Conservation (phyloP, 1,140 invertebrate species). For the Scaptomyza pallida region DNA sequence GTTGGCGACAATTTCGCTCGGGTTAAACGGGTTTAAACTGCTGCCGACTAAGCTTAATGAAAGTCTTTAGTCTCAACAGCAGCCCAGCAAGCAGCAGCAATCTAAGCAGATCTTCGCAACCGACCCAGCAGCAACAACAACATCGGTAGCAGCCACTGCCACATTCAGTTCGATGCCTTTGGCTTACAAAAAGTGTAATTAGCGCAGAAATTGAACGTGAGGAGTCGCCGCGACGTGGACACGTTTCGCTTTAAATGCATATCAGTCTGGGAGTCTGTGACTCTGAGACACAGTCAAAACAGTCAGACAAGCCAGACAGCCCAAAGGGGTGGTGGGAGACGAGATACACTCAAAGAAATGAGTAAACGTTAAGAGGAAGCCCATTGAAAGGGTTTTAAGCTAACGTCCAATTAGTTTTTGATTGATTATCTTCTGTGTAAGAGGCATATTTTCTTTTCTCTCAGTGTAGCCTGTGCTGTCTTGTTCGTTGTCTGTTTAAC, state of each 20-base stretch:
- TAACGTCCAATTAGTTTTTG: no score
- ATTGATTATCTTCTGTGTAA: not conserved
- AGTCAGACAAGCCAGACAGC: not conserved
- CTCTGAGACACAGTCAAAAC: slow-evolving; percentile 4
- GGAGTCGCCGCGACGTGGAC: slow-evolving; percentile 52
- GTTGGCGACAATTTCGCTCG: slow-evolving; percentile 68
- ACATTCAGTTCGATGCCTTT: slow-evolving; percentile 34
- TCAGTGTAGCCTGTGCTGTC: slow-evolving; percentile 3
- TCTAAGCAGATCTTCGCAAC: slow-evolving; percentile 42
- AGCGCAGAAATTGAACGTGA: slow-evolving; percentile 76
- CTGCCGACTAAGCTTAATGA: slow-evolving; percentile 73
- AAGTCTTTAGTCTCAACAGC: slow-evolving; percentile 70
- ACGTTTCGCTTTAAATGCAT: slow-evolving; percentile 81
- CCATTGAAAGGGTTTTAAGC: no score
- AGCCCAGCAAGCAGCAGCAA: slow-evolving; percentile 52
- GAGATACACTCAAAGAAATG: not conserved
- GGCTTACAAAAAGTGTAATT: slow-evolving; percentile 80
- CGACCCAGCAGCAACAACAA: not conserved
- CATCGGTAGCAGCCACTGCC: not conserved
- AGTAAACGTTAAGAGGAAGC: no score
- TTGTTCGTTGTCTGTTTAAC: slow-evolving; percentile 6
- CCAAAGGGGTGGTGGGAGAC: no score
- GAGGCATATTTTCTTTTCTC: no score
- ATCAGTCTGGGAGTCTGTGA: slow-evolving; percentile 53
- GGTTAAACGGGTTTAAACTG: slow-evolving; percentile 78